phyloP scores from a whole-genome alignment of 2,888 invertebrate genomes.

The Cephus rjabovi region DNA sequence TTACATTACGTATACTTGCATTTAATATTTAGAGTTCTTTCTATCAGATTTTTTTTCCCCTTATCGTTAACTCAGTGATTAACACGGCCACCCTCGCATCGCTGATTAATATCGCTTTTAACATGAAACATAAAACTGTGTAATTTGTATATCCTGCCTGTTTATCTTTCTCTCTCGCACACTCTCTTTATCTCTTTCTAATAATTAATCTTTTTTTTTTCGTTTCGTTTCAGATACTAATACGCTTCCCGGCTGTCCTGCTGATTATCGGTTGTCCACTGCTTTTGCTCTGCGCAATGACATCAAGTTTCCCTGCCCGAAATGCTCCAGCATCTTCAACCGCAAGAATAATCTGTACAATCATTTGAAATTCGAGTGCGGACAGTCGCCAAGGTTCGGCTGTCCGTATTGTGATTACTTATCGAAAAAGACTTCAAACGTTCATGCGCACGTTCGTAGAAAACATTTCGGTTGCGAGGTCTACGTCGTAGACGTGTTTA shows the following conservation, averaged over 20 bases:
- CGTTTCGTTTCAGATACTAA: not conserved
- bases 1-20: not conserved
- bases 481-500: conserved; percentile 17
- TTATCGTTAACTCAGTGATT: not conserved
- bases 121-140: not conserved
- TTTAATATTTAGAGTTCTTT: not conserved
- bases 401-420: conserved; percentile 60
- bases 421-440: conserved; percentile 37
- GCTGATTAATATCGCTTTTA: not conserved
- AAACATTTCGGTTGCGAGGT: conserved; percentile 14
- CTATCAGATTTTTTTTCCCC: not conserved
- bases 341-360: conserved; percentile 54
- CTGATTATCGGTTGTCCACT: conserved; percentile 17
- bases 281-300: conserved; percentile 29
- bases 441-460: conserved; percentile 15
- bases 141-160: not conserved
- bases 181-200: not conserved
- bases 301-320: conserved; percentile 49
- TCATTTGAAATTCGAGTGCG: conserved; percentile 62
- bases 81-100: not conserved
- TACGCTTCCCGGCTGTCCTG: conserved; percentile 12
- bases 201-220: conserved; percentile 1
- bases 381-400: conserved; percentile 60
- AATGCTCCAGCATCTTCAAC: conserved; percentile 53
- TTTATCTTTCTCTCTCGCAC: not conserved